Conservation (phyloP, 2,797 vertebrate genomes). For the Crypturellus tataupa region DNA sequence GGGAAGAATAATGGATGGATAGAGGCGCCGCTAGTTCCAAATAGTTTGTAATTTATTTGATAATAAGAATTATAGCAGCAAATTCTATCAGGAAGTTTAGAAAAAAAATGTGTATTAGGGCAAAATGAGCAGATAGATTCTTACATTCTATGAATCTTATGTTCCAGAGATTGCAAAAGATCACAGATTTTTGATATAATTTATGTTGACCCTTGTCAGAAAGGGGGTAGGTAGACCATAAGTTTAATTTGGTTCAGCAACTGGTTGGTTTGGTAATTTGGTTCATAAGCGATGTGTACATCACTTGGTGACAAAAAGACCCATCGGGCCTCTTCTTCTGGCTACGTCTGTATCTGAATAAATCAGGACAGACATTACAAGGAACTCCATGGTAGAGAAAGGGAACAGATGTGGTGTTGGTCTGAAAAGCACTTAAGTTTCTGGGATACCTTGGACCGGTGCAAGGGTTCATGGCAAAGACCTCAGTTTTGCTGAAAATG, state of each 20-base stretch:
- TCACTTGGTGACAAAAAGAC: neutral
- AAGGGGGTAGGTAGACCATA: neutral
- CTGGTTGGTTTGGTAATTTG: no score
- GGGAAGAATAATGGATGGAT: neutral
- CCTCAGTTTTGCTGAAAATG: neutral
- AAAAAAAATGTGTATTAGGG: fast-evolving
- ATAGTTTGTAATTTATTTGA: neutral
- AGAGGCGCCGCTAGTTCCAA: neutral
- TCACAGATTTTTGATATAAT: neutral
- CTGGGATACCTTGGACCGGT: neutral
- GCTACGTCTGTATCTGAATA: neutral
- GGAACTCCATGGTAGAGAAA: neutral
- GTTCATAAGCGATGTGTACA: neutral
- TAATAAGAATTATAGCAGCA: neutral
- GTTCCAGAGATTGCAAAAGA: neutral
- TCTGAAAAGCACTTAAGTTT: neutral
- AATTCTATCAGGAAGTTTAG: neutral
- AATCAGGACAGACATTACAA: slow-evolving; percentile 10
- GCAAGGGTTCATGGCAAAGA: neutral
- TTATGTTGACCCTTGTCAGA: neutral
- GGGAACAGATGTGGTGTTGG: neutral
- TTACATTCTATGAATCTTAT: neutral
- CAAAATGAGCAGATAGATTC: neutral
- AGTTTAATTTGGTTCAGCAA: neutral
- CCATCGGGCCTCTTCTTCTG: neutral